Evolutionary conservation across 2,888 invertebrate species (phyloP), one percentile per base, ranked within the genome.

Genomic region (Muschampia plurimacula): DNA sequence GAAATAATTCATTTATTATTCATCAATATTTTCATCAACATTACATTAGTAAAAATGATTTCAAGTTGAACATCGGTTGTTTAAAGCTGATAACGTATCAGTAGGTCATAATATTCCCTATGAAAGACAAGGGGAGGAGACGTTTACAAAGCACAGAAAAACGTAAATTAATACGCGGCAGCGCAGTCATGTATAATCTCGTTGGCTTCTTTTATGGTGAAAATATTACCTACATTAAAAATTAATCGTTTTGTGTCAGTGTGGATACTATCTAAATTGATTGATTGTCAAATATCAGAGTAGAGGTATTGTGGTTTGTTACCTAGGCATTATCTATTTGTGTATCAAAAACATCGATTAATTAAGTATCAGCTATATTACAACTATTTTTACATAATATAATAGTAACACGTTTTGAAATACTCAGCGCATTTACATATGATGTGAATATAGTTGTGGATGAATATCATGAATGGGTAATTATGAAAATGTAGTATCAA

Each of bases 231-330:
- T 13, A 10, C n/a, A 49, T 49, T 10, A 55, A 7, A 55, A 32
- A 32, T 32, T 32, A 2, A 32, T 32, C 32, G 32, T 32, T 32
- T 32, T 22, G 15, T 52, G n/a, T 52, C 52, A 3, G 13, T 9
- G 55, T n/a, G 39, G 15, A 28, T 62, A 62, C 36, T 62, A 39
- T 62, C 13, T 9, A 39, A 36, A 8, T 13, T 62, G 36, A 36
- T n/a, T 62, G 36, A 28, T 32, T 32, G 8, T 28, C 9, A 15
- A 41, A 44, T 74, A 74, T 52, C 68, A 72, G 60, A 60, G 63
- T 49, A 75, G 81, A 81, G 80, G 81, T 81, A 80, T 75, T 77
- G 74, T 79, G 80, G 81, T 81, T 78, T 74, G 72, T 75, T 69
- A 57, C 28, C 32, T 55, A 55, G 22, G 52, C 22, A 55, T 55